Evolutionary conservation across 1,140 invertebrate genomes (phyloP).

Genomic region (Drosophila kurseongensis): DNA sequence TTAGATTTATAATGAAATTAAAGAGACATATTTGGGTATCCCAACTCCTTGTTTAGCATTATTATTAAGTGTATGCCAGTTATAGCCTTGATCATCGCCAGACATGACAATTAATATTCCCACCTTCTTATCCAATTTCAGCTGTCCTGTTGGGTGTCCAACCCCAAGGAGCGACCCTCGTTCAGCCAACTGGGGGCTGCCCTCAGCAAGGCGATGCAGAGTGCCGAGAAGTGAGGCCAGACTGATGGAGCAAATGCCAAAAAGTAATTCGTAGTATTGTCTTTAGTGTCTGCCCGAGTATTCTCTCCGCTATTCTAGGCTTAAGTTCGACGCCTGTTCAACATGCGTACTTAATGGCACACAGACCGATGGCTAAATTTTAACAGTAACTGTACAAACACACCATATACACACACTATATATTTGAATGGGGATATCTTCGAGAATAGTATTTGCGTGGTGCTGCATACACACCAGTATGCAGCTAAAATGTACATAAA

Average conservation of each 20-base stretch:
- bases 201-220: conserved; percentile 82
- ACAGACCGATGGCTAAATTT: conserved; percentile 35
- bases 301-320: conserved; percentile 27
- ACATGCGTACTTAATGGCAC: conserved; percentile 59
- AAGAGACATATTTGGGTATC: too few species aligned
- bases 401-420: conserved; percentile 4
- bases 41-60: too few species aligned
- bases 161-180: conserved; percentile 88
- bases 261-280: conserved; percentile 48
- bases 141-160: conserved; percentile 86
- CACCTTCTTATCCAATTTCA: not conserved
- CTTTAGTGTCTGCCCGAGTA: conserved; percentile 20
- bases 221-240: conserved; percentile 61
- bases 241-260: conserved; percentile 47
- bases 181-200: conserved; percentile 85
- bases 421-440: conserved; percentile 55
- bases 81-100: not conserved
- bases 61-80: too few species aligned
- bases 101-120: not conserved
- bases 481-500: conserved; percentile 72
- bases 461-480: conserved; percentile 37
- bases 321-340: conserved; percentile 59
- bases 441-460: conserved; percentile 67
- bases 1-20: too few species aligned
- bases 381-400: conserved; percentile 59